These are phyloP conservation scores for Eupeodes corollae DNA, from an alignment of 1,140 invertebrate species.

Conservation along the genomic window DNA sequence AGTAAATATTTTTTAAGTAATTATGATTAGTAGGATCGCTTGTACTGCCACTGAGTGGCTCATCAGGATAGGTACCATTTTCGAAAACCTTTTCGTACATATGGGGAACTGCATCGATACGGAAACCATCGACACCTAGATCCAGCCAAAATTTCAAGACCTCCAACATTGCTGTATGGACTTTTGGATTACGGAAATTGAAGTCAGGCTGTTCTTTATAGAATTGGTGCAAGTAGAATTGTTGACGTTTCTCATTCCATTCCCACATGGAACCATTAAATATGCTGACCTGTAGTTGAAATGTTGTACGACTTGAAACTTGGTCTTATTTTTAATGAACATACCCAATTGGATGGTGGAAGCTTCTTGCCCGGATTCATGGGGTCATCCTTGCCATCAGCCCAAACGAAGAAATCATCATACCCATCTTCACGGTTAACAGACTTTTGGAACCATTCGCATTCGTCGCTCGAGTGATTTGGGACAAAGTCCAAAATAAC, in stretches of 20 bases:
- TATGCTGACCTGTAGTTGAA: conserved; percentile 36
- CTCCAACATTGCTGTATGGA: conserved; percentile 48
- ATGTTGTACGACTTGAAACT: neutral
- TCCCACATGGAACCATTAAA: conserved; percentile 56
- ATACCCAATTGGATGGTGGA: conserved; percentile 51
- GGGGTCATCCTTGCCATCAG: conserved; percentile 35
- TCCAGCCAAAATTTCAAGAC: conserved; percentile 57
- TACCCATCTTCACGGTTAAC: conserved; percentile 44
- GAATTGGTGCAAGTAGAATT: conserved; percentile 63
- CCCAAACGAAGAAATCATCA: conserved; percentile 53
- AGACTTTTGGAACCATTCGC: conserved; percentile 54
- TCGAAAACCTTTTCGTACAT: conserved; percentile 40
- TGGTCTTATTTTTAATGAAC: conserved; percentile 10
- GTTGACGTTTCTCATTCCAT: conserved; percentile 46
- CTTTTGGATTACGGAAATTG: conserved; percentile 49
- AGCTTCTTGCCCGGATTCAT: conserved; percentile 22
- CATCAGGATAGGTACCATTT: conserved; percentile 36
- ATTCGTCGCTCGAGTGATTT: conserved; percentile 59
- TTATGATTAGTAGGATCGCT: conserved; percentile 35
- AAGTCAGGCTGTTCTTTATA: conserved; percentile 55
- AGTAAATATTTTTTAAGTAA: conserved; percentile 47
- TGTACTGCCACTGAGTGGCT: conserved; percentile 30
- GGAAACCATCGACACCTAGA: conserved; percentile 58
- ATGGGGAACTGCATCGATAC: conserved; percentile 49
- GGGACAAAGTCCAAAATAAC: conserved; percentile 69